phyloP scores from a whole-genome alignment of 2,113 vertebrate genomes.

The Leptobrachium ailaonicum region DNA sequence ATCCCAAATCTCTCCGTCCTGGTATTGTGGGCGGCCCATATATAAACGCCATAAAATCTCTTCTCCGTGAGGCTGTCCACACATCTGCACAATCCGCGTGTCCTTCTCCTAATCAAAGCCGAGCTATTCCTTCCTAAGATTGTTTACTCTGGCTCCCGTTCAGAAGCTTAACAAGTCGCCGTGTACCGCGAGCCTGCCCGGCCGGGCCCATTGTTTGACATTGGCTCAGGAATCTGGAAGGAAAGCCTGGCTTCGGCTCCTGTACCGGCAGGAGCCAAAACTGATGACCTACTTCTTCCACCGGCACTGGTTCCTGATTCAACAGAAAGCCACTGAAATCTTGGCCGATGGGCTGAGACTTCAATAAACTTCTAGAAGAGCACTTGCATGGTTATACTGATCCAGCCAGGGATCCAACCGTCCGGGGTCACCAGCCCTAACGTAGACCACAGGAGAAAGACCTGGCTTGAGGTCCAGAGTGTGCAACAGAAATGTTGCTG shows the following conservation, averaged over 20 bases:
- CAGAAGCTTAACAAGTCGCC: not conserved
- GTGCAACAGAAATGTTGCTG: no score
- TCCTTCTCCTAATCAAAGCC: not conserved
- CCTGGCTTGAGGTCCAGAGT: no score
- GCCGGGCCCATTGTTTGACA: not conserved
- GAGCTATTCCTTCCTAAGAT: constrained; percentile 18
- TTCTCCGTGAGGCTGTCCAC: no score
- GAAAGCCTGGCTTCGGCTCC: not conserved
- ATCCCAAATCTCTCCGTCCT: no score
- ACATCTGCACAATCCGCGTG: no score
- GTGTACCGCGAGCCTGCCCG: not conserved
- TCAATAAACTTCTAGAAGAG: not conserved
- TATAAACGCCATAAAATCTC: no score
- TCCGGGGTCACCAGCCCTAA: no score
- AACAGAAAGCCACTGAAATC: not conserved
- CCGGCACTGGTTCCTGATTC: not conserved
- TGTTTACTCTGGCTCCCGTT: constrained; percentile 14
- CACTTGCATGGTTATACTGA: not conserved
- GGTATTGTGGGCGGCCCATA: no score
- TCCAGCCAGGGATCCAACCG: not conserved
- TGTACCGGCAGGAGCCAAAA: not conserved
- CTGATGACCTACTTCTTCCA: not conserved
- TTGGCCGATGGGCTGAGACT: not conserved
- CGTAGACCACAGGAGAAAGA: no score
- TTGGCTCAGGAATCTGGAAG: not conserved